Conservation (phyloP, 2,797 vertebrate genomes). For the Manis pentadactyla region DNA sequence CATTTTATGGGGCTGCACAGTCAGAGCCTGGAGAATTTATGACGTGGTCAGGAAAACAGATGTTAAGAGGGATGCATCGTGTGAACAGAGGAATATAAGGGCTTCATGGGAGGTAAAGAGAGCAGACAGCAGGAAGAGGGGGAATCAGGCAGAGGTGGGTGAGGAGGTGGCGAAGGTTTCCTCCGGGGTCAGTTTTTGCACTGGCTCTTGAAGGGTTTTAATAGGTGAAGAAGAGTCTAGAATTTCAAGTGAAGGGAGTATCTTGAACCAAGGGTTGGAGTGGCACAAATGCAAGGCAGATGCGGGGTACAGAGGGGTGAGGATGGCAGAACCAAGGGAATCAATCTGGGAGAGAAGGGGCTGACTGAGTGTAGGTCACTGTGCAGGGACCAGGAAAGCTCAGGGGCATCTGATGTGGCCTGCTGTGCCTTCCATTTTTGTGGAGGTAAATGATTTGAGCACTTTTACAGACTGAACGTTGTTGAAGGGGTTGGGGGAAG, state of each 20-base stretch:
- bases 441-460: neutral
- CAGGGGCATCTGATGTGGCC: neutral
- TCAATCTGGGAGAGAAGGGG: neutral
- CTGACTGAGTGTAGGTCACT: neutral
- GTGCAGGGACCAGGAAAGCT: neutral
- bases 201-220: neutral
- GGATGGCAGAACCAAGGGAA: no score
- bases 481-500: no score
- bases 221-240: neutral
- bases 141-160: no score
- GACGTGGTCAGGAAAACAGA: no score
- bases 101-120: neutral
- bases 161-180: neutral
- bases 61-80: no score
- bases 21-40: neutral
- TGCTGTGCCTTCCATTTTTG: neutral
- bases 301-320: neutral
- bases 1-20: neutral
- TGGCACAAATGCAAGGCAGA: neutral
- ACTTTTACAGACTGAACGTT: neutral
- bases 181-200: neutral
- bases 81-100: fast-evolving
- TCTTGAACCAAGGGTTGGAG: neutral
- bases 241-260: neutral
- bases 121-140: neutral